These are phyloP conservation scores for Lerista edwardsae DNA, from an alignment of 2,797 vertebrate species.

Conservation along the genomic window DNA sequence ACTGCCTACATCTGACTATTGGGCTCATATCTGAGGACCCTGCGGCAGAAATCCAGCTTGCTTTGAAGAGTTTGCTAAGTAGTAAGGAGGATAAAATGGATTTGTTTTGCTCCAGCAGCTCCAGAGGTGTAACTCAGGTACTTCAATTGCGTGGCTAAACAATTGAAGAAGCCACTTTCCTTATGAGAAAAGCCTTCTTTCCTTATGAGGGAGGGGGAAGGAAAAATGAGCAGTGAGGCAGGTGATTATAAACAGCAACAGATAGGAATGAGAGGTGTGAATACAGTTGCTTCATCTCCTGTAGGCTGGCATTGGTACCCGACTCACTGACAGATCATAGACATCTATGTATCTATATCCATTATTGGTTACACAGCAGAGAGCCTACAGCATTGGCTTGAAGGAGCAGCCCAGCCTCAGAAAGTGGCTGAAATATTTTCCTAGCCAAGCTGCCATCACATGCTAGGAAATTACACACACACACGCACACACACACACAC, in stretches of 20 bases:
- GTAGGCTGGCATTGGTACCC: too few species aligned
- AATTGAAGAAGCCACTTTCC: neutral
- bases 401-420: neutral
- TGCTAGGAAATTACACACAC: neutral
- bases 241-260: neutral
- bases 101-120: neutral
- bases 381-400: neutral
- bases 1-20: neutral
- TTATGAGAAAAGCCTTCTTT: neutral
- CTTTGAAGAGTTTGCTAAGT: neutral
- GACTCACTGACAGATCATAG: neutral
- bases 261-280: neutral
- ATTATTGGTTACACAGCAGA: neutral
- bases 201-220: neutral
- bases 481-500: neutral
- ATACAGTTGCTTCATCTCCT: conserved; percentile 7
- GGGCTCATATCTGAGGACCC: neutral
- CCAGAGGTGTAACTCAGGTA: neutral
- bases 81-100: neutral
- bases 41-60: neutral
- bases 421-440: neutral
- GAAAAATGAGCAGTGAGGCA: conserved; percentile 2
- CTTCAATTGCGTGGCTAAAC: neutral
- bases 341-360: neutral
- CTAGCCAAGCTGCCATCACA: neutral